Base-by-base conservation (phyloP, 2,888 invertebrate species). In the Argyra leucocephala region DNA sequence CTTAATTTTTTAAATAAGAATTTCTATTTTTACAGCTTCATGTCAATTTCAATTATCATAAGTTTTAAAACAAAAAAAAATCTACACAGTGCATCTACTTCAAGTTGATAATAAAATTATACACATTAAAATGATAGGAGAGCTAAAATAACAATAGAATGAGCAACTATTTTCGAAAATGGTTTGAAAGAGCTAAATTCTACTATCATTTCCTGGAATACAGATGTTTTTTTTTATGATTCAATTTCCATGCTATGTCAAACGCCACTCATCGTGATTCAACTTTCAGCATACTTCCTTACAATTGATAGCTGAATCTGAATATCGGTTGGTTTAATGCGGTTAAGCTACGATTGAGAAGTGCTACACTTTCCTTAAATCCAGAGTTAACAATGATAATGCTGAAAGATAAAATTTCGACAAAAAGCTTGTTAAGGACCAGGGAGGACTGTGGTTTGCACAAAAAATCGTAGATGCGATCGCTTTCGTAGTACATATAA, bases 21-120 rank as follows among this genome's bases (percentile, higher is more conserved):
- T 48, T 48, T 48, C 48, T 48, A 48, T 48, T 48, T 31, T 48
- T 48, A 48, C 48, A 48, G 48, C 48, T 15, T n/a, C n/a, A n/a
- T n/a, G n/a, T n/a, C 31, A 31, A 15, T 18, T 48, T 2, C 2
- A 48, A 15, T 48, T 48, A 48, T 48, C 48, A 48, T 48, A 48
- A 31, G 12, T 6, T 18, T 48, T 48, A 48, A 48, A 7, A 7
- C 31, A 31, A n/a, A n/a, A n/a, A n/a, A n/a, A 48, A 48, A 48
- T 48, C 48, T 48, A 48, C 9, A 48, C 48, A 48, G 18, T 18
- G 18, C 48, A 48, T 15, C 48, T 18, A 48, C 48, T 48, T 48
- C 48, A 48, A 12, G 18, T 48, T 48, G 12, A 48, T 31, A 31
- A 10, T 7, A 48, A 48, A 18, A 18, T 18, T 18, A 18, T 48